Percentiles rank a stretch among this genome's conserved stretches.
Conservation (phyloP, 2,797 vertebrate genomes). For the Cossypha dichroa region DNA sequence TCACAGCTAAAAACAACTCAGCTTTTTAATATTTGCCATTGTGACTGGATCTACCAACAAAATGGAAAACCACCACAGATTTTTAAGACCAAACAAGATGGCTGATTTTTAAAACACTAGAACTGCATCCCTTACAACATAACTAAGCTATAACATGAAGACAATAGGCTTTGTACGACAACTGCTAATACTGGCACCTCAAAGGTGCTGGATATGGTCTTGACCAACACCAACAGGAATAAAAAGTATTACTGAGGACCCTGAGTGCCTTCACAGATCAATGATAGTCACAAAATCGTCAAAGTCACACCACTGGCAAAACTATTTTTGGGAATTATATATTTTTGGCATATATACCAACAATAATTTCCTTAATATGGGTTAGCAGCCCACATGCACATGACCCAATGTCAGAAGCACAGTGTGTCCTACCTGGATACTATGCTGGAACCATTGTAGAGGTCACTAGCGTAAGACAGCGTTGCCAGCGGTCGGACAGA, state of each 20-base stretch:
- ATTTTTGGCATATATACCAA: neutral
- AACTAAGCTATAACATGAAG: neutral
- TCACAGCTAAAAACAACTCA: neutral
- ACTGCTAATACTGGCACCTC: neutral
- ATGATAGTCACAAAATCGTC: fast-evolving
- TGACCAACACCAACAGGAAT: neutral
- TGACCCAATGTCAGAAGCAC: fast-evolving
- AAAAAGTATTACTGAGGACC: neutral
- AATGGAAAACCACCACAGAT: neutral
- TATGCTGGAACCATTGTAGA: conserved; percentile 98
- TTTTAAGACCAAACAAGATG: neutral
- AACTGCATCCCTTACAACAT: neutral
- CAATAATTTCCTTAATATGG: neutral
- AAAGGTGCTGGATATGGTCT: neutral
- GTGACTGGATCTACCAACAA: neutral
- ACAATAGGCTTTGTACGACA: neutral
- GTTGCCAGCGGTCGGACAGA: conserved; percentile 95
- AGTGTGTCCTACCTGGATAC: conserved; percentile 89
- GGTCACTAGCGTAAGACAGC: conserved; percentile 95
- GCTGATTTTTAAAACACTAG: neutral
- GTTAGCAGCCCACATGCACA: neutral
- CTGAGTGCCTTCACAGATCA: neutral
- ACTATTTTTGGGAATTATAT: fast-evolving
- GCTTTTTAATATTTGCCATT: neutral
- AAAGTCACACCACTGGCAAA: fast-evolving